Base-by-base conservation (phyloP, 2,797 vertebrate species). In the Pangasius macronema region DNA sequence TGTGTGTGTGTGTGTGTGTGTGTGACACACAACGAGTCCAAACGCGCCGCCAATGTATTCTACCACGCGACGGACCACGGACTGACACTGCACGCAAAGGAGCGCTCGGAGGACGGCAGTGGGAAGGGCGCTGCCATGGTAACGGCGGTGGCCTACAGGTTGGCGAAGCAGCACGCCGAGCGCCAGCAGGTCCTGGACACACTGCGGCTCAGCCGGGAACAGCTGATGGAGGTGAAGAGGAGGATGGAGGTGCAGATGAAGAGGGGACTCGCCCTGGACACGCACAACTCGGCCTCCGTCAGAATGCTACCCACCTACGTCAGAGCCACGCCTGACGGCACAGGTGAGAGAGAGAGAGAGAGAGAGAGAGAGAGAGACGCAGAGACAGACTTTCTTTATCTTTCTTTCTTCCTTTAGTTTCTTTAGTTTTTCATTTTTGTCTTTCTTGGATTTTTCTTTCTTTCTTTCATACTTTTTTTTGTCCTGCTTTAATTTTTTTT, bases 81-180 rank as follows among this genome's bases (percentile, higher is more conserved):
- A n/a, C n/a, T n/a, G n/a, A n/a, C n/a, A n/a, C n/a, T n/a, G n/a
- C n/a, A n/a, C n/a, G n/a, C n/a, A n/a, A n/a, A n/a, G n/a, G n/a
- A n/a, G n/a, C 95, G 95, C 72, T 99, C 98, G 0, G 98, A 98
- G 90, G 97, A 97, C 0, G 99, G 99, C 24, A 99, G 99, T 0
- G 97, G 97, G 85, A 99, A 99, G 87, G 98, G 99, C 0, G 97
- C 99, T 0, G 99, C 99, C 88, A 99, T 99, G 98, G 99, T 99
- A 89, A 99, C 98, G 0, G 99, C 98, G 0, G 99, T 99, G 89
- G 98, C 98, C 0, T 96, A 98, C 90, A 95, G 99, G 0, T 93
- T 98, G 85, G 97, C 95, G 0, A 95, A 96, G 42, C 98, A 99
- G 83, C 95, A 97, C 2, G 93, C 95, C 2, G 96, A 96, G 57